Conservation (phyloP, 2,888 invertebrate genomes). For the Ophion ventricosus region DNA sequence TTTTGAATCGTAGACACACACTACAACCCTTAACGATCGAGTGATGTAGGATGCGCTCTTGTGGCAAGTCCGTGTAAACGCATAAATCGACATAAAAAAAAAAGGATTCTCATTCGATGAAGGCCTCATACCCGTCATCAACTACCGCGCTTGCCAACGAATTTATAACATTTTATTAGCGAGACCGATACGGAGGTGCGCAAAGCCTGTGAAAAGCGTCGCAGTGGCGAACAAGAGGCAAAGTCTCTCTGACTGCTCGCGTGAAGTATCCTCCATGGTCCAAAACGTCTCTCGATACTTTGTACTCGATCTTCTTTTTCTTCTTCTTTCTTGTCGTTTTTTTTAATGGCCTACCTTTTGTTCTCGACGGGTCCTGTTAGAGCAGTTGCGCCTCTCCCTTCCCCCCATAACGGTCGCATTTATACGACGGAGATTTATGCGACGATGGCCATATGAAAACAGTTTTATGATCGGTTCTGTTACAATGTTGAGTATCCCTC, state of each 20-base stretch:
- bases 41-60: not conserved
- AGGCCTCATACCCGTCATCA: constrained; percentile 76
- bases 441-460: constrained; percentile 69
- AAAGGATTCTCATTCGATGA: constrained; percentile 72
- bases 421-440: constrained; percentile 79
- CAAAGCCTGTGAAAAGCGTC: constrained; percentile 39
- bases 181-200: constrained; percentile 71
- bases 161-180: constrained; percentile 82
- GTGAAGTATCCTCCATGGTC: constrained; percentile 21
- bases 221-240: not conserved
- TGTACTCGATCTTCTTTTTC: constrained; percentile 68
- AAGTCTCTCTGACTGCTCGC: constrained; percentile 25
- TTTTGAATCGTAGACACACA: not conserved
- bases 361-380: constrained; percentile 73
- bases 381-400: constrained; percentile 70
- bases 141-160: constrained; percentile 78
- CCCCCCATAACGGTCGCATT: constrained; percentile 60
- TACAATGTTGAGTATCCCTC: constrained; percentile 76
- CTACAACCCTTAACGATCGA: not conserved
- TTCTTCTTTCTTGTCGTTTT: constrained; percentile 3
- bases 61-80: constrained; percentile 3
- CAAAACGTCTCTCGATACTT: constrained; percentile 66
- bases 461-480: constrained; percentile 81
- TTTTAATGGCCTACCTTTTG: constrained; percentile 78
- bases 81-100: constrained; percentile 65